Evolutionary conservation across 2,113 vertebrate genomes (phyloP).

Genomic region (Sinocyclocheilus anophthalmus): DNA sequence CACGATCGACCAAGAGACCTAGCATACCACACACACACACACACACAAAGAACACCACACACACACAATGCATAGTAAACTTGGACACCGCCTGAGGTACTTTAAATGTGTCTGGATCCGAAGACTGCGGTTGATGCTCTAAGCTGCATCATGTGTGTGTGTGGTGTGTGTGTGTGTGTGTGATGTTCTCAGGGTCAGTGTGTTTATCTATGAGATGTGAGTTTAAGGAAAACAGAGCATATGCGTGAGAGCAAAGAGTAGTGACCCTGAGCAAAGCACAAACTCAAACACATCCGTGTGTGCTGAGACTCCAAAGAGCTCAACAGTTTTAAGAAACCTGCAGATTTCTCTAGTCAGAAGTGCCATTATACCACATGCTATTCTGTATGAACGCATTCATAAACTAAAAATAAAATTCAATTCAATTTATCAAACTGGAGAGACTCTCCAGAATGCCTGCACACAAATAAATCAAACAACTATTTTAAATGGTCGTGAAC

Average conservation of each 20-base stretch:
- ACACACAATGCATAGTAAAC: neutral
- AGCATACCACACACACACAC: no score
- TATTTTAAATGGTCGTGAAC: no score
- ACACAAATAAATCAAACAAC: neutral
- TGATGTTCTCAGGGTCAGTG: neutral
- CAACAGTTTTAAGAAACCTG: neutral
- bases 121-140: no score
- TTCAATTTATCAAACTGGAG: neutral
- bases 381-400: neutral
- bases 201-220: neutral
- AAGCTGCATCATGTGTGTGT: no score
- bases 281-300: slow-evolving; percentile 43
- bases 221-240: neutral
- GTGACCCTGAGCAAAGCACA: slow-evolving; percentile 48
- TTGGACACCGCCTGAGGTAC: neutral
- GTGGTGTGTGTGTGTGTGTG: neutral
- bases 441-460: neutral
- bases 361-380: neutral
- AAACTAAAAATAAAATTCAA: neutral
- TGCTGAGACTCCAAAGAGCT: neutral
- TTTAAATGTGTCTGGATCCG: no score
- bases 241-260: slow-evolving; percentile 24
- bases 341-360: neutral
- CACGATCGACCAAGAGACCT: no score
- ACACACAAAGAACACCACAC: no score